phyloP scores from a whole-genome alignment of 1,140 invertebrate species.

The Papilio dardanus region DNA sequence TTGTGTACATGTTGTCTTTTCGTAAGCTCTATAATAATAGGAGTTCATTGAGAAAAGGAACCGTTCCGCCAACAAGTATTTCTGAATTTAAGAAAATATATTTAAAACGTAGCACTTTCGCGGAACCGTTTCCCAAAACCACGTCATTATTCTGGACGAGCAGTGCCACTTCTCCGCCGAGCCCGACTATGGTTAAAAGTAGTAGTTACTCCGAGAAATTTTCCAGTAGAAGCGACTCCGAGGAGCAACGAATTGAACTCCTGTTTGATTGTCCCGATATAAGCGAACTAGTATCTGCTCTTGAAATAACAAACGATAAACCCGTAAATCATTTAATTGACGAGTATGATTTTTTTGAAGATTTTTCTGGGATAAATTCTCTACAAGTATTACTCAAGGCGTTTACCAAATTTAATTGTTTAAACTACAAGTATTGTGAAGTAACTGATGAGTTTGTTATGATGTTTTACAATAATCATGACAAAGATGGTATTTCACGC shows the following conservation, averaged over 20 bases:
- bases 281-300: constrained; percentile 70
- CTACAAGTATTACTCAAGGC: constrained; percentile 65
- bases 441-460: constrained; percentile 70
- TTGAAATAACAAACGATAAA: constrained; percentile 63
- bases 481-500: constrained; percentile 58
- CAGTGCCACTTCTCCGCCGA: constrained; percentile 49
- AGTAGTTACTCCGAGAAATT: constrained; percentile 43
- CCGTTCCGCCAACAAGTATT: constrained; percentile 55
- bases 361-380: constrained; percentile 64
- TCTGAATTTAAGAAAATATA: constrained; percentile 70
- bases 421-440: constrained; percentile 75
- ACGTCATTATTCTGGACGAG: constrained; percentile 43
- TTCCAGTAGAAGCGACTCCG: constrained; percentile 43
- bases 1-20: constrained; percentile 70
- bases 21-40: constrained; percentile 72
- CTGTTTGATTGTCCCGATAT: constrained; percentile 74
- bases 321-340: constrained; percentile 65
- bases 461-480: constrained; percentile 75
- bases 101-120: constrained; percentile 70
- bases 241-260: constrained; percentile 52
- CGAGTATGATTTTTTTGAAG: constrained; percentile 75
- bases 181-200: constrained; percentile 54
- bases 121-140: constrained; percentile 59
- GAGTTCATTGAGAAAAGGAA: constrained; percentile 64
- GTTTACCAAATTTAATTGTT: constrained; percentile 74